Evolutionary conservation across 2,797 vertebrate species (phyloP), one percentile per base, ranked within the genome.

Genomic region (Parambassis ranga): DNA sequence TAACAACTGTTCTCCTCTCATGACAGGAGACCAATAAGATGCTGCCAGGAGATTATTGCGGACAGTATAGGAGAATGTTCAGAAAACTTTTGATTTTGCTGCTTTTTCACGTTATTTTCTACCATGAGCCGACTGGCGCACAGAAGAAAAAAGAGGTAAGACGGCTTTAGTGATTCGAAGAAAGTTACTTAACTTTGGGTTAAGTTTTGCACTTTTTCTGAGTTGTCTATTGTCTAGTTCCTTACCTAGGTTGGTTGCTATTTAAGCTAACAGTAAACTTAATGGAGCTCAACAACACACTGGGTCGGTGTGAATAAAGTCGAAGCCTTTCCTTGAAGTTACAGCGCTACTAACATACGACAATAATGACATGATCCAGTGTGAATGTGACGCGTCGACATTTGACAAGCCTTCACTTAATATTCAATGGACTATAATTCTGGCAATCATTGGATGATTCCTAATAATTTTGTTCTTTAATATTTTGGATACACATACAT

Each of bases 91-190:
- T 74, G 0, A 6, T 71, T 46, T 49, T 53, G 13, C 22, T 88
- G 4, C 59, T 84, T 24, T 9, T 91, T 6, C 1, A 87, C 5
- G 1, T 77, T 0, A 0, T 65, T 30, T 55, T 87, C n/a, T 38
- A 66, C 37, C 19, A 73, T 53, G 72, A 59, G 1, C 41, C 20
- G 0, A 27, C 63, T 0, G 37, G 83, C 8, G 87, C 83, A 1
- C 91, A 93, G 74, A 92, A 91, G 79, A 93, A 92, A 37, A 92
- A 92, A 59, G 92, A 93, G 91, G 92, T 93, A 59, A 59, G 18
- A 4, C 15, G 5, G 0, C 0, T 10, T 37, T 4, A 6, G 1
- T 10, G 3, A 4, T 6, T 3, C 0, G 0, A 10, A 36, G 2
- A 5, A 26, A 41, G 5, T 28, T 20, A 3, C 16, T 1, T 1